Conservation (phyloP, 2,888 invertebrate species). For the Apocheima hispidaria region DNA sequence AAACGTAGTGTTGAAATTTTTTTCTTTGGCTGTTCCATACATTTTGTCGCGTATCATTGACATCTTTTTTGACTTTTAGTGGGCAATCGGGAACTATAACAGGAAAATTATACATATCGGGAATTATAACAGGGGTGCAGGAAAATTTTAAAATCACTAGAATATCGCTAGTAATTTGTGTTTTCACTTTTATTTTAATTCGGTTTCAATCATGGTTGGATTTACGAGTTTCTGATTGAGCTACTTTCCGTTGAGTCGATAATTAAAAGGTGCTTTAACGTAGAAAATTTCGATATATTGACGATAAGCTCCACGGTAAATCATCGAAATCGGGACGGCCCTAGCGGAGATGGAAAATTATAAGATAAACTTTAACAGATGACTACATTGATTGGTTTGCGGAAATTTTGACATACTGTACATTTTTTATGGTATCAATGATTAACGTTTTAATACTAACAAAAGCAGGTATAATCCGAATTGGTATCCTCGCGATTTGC, state of each 20-base stretch:
- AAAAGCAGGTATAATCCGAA: too few relatives aligned
- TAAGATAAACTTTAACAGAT: constrained; percentile 13
- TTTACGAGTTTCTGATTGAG: constrained; percentile 46
- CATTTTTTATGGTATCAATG: not conserved
- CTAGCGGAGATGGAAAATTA: constrained; percentile 28
- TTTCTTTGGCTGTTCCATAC: too few relatives aligned
- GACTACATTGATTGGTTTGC: not conserved
- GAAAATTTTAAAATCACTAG: not conserved
- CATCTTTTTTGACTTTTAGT: too few relatives aligned
- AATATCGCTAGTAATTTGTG: too few relatives aligned
- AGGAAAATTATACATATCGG: too few relatives aligned
- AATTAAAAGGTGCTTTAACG: constrained; percentile 43
- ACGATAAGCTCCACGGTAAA: constrained; percentile 31
- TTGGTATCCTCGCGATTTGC: too few relatives aligned
- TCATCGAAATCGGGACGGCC: constrained; percentile 22
- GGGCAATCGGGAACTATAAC: too few relatives aligned
- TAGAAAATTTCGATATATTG: constrained; percentile 41
- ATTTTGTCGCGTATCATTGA: too few relatives aligned
- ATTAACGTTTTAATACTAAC: too few relatives aligned
- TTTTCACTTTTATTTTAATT: constrained; percentile 15
- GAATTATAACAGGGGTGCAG: too few relatives aligned
- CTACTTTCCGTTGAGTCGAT: constrained; percentile 45
- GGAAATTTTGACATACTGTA: not conserved
- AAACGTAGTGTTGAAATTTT: too few relatives aligned
- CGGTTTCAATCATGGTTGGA: constrained; percentile 35